Base-by-base conservation (phyloP, 2,797 vertebrate genomes). In the Pelochelys cantorii region DNA sequence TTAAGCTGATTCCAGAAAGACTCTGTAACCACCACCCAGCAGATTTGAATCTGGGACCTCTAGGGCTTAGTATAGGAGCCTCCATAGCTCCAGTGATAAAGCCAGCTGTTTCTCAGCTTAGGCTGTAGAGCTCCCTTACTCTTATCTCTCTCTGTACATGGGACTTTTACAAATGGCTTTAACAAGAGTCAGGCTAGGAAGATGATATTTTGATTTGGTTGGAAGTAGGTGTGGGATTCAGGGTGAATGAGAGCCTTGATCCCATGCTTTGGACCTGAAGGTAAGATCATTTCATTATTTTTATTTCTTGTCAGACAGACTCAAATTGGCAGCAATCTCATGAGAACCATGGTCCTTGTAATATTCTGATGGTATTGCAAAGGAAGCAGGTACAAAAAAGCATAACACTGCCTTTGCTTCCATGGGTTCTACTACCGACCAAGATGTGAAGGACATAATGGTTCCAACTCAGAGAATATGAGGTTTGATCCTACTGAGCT, bases 361-460 rank as follows among this genome's bases (percentile, higher is more conserved):
- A 48, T 48, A 48, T 48, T 7, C 42, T 48, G 42, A 48, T 48
- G 8, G 42, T 48, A 48, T 48, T 48, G 1, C 79, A 23, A 42
- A 27, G 65, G 34, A 87, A 89, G 91, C 93, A 20, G 7, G n/a
- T n/a, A n/a, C 60, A 34, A 48, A 71, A 71, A 37, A 3, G 68
- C 18, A 37, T 20, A 22, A 71, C 34, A 22, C 34, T 2, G n/a
- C 55, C 53, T 95, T 94, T 88, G 89, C 84, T 93, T 94, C 93
- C 94, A 95, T 90, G 60, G 56, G 86, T 94, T 95, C 89, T 89
- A 37, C 29, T 77, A 52, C 29, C 25, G 42, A 94, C 92, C 91
- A 88, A 85, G 55, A 86, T 77, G 75, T 0, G 2, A 52, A 85
- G 91, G 65, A 20, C 65, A 68, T 34, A 34, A 86, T 93, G 86